Base-by-base conservation (phyloP, 2,888 invertebrate species). In the Thyatira batis region DNA sequence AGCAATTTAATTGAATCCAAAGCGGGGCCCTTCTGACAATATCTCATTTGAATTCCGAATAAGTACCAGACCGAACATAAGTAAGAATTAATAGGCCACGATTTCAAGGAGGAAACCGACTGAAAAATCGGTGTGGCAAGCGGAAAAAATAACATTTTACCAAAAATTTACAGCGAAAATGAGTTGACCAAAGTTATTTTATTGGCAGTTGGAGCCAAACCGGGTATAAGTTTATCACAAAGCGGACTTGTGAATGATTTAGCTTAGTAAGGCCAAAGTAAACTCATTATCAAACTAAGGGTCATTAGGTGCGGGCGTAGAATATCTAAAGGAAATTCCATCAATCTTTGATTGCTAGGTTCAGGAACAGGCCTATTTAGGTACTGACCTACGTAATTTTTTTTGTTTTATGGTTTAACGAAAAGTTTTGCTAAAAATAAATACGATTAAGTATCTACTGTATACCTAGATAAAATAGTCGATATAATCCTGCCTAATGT, bases 221-320 rank as follows among this genome's bases (percentile, higher is more conserved):
- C n/a, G 39, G 5, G 11, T 17, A 8, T 39, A 33, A 4, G 5
- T 39, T 49, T 53, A 45, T 49, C 13, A 50, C 27, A 50, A 46
- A 46, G 48, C 43, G 46, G n/a, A 55, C 21, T 49, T 56, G 23
- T 13, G 51, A 43, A 46, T 52, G 53, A 57, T 55, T 57, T 33
- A 53, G 49, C 45, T 49, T 51, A 52, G 2, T 43, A 21, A 21
- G 49, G 21, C 28, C 27, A 20, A 60, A 57, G 54, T 57, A 57
- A 60, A 50, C 49, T 62, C 51, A 55, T 57, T 61, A 55, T 25
- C 28, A 53, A 58, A 53, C 56, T 60, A 43, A 27, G 21, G 45
- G 49, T 49, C 23, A 3, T 23, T 23, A 23, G 9, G 21, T n/a
- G 28, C 27, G 23, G 45, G 39, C 33, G 45, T 53, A 20, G 39